Evolutionary conservation across 2,797 vertebrate species (phyloP), one percentile per base, ranked within the genome.

Genomic region (Syndactyla subalaris): DNA sequence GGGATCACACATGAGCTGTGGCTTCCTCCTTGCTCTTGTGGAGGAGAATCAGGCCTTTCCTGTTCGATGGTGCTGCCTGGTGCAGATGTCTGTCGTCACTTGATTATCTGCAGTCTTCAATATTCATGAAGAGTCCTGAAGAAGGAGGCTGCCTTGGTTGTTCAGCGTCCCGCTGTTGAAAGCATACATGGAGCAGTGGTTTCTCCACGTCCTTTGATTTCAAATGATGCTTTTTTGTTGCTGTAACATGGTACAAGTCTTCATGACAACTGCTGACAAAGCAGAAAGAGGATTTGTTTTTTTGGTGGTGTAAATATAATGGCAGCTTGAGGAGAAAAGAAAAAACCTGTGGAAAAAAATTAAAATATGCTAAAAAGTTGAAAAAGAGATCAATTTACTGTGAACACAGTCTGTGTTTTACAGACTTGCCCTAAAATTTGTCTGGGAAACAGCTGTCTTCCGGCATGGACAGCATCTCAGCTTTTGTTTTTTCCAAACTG

Each of bases 81-180:
- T 85, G 85, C 86, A 46, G 76, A 79, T 92, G 86, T 45, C 72
- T 77, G 61, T 49, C 94, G 81, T 61, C 91, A 63, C 70, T 92
- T 57, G 79, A 92, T 96, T 59, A 94, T 89, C 88, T 78, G 70
- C 73, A 88, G 43, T 75, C 89, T 93, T 96, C 95, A 96, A 84
- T 96, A 96, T 96, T 97, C 95, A 96, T 96, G 95, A 96, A 81
- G 92, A 88, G 79, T 17, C 26, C 48, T 23, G 43, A 90, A 81
- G 78, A 95, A 80, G 81, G 85, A 79, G 85, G 51, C 85, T 84
- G 95, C 73, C 91, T 81, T 92, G 92, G 92, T 95, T 93, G 82
- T 67, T 93, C 76, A 41, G 66, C 1, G 2, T 91, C 83, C n/a
- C 32, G 87, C 91, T 92, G 20, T 61, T 95, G 82, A 87, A 93